phyloP scores from a whole-genome alignment of 1,140 invertebrate genomes.

The Papilio dardanus region DNA sequence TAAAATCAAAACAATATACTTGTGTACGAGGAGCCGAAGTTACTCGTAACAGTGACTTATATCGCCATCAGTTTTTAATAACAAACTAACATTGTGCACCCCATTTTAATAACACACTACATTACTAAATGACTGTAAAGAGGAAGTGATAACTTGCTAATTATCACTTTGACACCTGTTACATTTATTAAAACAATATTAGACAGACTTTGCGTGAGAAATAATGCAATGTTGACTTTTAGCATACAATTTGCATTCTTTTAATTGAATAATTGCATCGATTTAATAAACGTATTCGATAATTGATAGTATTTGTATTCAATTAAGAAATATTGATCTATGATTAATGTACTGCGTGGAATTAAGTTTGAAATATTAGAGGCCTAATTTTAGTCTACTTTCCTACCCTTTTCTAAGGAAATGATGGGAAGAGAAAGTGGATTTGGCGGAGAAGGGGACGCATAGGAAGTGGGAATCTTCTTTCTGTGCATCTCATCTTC shows the following conservation, averaged over 20 bases:
- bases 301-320: slow-evolving; percentile 1
- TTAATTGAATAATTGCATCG: slow-evolving; percentile 2
- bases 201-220: slow-evolving; percentile 39
- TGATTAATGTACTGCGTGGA: too few species aligned
- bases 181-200: slow-evolving; percentile 30
- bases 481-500: too few species aligned
- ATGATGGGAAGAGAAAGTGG: too few species aligned
- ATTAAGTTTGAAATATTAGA: not conserved
- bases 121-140: slow-evolving; percentile 46
- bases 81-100: not conserved
- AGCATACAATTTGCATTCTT: slow-evolving; percentile 6
- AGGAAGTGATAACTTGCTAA: slow-evolving; percentile 67
- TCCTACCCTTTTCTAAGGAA: too few species aligned
- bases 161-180: slow-evolving; percentile 64
- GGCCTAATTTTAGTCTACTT: too few species aligned
- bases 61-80: not conserved
- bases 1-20: too few species aligned
- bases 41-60: slow-evolving; percentile 11
- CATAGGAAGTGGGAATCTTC: too few species aligned
- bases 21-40: too few species aligned
- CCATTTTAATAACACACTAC: slow-evolving; percentile 14
- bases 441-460: too few species aligned
- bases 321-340: not conserved
- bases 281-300: not conserved
- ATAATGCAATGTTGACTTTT: slow-evolving; percentile 39